Evolutionary conservation across 2,113 vertebrate genomes (phyloP), one percentile per base, ranked within the genome.

Genomic region (Anarhynchus alexandrinus): DNA sequence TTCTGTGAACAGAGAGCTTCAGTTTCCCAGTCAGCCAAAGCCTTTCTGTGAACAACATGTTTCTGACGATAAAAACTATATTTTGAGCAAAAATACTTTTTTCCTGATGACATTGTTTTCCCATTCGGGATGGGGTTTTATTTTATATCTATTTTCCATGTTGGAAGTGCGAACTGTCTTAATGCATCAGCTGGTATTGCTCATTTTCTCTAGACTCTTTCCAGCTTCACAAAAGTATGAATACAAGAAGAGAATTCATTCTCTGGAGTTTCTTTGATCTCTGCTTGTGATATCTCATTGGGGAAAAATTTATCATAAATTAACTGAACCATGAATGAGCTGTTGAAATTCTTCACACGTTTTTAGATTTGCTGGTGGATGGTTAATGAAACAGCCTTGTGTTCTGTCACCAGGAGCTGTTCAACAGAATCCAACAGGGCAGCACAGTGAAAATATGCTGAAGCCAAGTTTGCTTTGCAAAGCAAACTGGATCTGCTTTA

Each of bases 241-340:
- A 64, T 72, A 87, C 5, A 1, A 58, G 57, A 83, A 64, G 21
- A 84, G 10, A 89, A 72, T 85, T 79, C 0, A 2, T 76, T 92
- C 52, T 65, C 71, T 76, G 55, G 43, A 88, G 49, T 52, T 93
- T 57, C 78, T 93, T 91, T 86, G 55, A 69, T 90, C 82, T 88
- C 76, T 93, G 74, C 30, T 78, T 85, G 58, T 79, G 61, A 45
- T 93, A 43, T 55, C 45, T 95, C 20, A 12, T 27, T 82, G 66
- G 77, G 74, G 57, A 88, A 49, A 92, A 93, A 76, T 91, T 93
- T 69, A 64, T 93, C n/a, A 59, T 76, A 69, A 90, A 69, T 65
- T 72, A 82, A 74, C 52, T 86, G 57, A 94, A 80, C 66, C 54
- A 61, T 61, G 43, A 90, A 93, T 67, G 57, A 74, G n/a, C 61